Evolutionary conservation across 2,113 vertebrate genomes (phyloP), one percentile per base, ranked within the genome.

Genomic region (Chaenogobius annularis): DNA sequence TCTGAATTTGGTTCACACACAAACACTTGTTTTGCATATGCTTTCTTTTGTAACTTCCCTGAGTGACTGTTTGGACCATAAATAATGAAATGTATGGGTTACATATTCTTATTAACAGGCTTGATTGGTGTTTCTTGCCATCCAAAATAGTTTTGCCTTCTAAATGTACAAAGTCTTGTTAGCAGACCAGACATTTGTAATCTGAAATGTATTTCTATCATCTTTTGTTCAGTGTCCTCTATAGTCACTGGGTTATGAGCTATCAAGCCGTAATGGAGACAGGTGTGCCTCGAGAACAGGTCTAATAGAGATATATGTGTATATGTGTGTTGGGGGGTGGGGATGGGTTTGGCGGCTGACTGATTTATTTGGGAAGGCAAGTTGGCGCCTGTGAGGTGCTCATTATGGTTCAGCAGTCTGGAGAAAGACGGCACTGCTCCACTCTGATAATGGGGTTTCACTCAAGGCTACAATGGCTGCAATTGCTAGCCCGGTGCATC

Each of bases 311-410:
- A 64, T 78, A 44, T 55, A 31, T 22, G 50, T 74, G 66, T 1
- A 5, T 77, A 61, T 66, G 48, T 40, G 69, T 40, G 48, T 40
- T 31, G 26, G 26, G 26, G 1, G 66, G 46, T 69, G 63, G 50
- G 68, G 66, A n/a, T n/a, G 31, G 69, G 37, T 31, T 31, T 31
- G 26, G 26, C 26, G 74, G 66, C 73, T 65, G 74, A 83, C 77
- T 90, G 87, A 92, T 91, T 90, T 93, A 93, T 92, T 91, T 85
- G 79, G 85, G 82, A 64, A 88, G 88, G 90, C 90, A 90, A 89
- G 85, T 85, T 86, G 88, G 77, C 83, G 82, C 87, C 80, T 83
- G 82, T 84, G 87, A 89, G 86, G 77, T 91, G 86, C 91, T 93
- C 87, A 93, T 93, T 93, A 91, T 81, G 86, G 87, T 89, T 85